Evolutionary conservation across 2,113 vertebrate species (phyloP), one percentile per base, ranked within the genome.

Genomic region (Thunnus maccoyii): DNA sequence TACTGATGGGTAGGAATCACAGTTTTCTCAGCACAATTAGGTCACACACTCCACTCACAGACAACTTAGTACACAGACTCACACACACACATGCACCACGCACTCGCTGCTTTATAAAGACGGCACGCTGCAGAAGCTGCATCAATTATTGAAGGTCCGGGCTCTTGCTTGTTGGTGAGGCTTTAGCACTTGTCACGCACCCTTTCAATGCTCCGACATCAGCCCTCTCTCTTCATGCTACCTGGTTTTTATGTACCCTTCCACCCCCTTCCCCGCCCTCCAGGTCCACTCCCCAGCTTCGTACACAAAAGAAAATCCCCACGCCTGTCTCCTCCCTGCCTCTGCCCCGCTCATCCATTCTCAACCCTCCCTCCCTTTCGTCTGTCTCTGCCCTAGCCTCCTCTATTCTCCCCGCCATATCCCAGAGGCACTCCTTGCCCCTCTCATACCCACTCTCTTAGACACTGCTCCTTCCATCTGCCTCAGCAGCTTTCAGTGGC

Each of bases 71-170:
- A 77, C 48, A 80, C 68, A 68, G 76, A 55, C 13, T n/a, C 44
- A 64, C 44, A 30, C 75, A 30, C 75, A 82, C 61, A 54, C 71
- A 62, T 67, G 15, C 67, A 50, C 10, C 67, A 36, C 81, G 78
- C 81, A 77, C 85, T 81, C 36, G 67, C 85, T 85, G 75, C 75
- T 88, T 80, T 80, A 86, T 78, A 89, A 92, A 91, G 88, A 94
- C 78, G 89, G 75, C 87, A 91, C 20, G 32, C 65, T 85, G 82
- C 83, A 91, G 89, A 88, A 83, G 87, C 79, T 72, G 70, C 91
- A 95, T 95, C 82, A 94, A 95, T 95, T 92, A 95, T 95, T 94
- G 78, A 95, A 88, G 90, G 91, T 91, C 91, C 82, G 65, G 78
- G 91, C 88, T 89, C 82, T 72, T 5, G 82, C 90, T 87, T 78